phyloP scores from a whole-genome alignment of 2,888 invertebrate species.

The Helicoverpa assulta region DNA sequence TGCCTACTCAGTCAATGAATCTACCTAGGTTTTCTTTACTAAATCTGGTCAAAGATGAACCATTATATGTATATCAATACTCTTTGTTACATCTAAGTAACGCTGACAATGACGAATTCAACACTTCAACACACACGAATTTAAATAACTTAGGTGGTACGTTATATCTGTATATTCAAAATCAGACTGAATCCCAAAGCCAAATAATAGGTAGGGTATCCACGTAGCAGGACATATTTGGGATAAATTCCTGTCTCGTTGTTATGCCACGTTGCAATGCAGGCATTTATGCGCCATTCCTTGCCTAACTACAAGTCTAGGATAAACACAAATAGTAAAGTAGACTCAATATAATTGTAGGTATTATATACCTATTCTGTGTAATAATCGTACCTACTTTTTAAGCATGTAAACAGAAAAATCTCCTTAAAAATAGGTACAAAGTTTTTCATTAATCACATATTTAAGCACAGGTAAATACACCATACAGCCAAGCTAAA shows the following conservation, averaged over 20 bases:
- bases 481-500: constrained; percentile 3
- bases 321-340: background rate
- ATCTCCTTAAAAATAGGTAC: constrained; percentile 6
- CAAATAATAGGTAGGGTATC: background rate
- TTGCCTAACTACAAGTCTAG: background rate
- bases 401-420: background rate
- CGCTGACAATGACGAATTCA: too few species aligned
- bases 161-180: too few species aligned
- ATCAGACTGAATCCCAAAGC: too few species aligned
- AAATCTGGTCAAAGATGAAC: too few species aligned
- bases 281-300: constrained; percentile 27
- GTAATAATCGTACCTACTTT: background rate
- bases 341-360: background rate
- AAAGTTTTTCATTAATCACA: constrained; percentile 13
- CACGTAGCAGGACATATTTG: background rate
- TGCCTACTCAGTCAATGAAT: too few species aligned
- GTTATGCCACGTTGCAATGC: constrained; percentile 21
- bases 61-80: too few species aligned
- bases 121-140: too few species aligned
- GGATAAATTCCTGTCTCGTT: background rate
- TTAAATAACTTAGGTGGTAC: too few species aligned
- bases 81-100: too few species aligned
- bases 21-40: too few species aligned
- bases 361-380: background rate
- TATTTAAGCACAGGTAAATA: background rate